phyloP scores from a whole-genome alignment of 37 sponge, comb jelly and placozoan species.

The Cliona cf. orientalis region DNA sequence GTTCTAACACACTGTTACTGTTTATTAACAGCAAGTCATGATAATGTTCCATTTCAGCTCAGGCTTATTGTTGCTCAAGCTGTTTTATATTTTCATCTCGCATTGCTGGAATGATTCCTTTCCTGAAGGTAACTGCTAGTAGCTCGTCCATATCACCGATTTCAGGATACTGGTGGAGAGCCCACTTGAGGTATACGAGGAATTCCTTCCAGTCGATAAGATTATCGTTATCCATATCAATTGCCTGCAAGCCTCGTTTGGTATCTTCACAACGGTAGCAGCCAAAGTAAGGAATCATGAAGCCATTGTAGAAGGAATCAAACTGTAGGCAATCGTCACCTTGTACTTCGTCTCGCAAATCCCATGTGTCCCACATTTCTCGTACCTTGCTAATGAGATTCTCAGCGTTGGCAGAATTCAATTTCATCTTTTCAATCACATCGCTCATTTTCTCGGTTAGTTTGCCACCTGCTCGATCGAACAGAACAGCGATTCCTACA shows the following conservation, averaged over 20 bases:
- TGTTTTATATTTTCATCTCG: constrained; percentile 67
- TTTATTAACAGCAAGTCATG: no score
- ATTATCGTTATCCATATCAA: constrained; percentile 87
- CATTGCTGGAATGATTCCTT: constrained; percentile 91
- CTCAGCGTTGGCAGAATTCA: constrained; percentile 29
- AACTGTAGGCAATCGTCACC: constrained; percentile 70
- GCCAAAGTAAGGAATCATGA: constrained; percentile 92
- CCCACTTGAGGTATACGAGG: constrained; percentile 84
- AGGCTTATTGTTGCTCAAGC: no score
- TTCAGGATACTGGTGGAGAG: constrained; percentile 78
- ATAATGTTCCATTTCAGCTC: no score
- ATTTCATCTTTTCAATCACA: constrained; percentile 44
- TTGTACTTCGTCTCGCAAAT: constrained; percentile 43
- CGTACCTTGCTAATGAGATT: constrained; percentile 63
- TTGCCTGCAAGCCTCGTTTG: constrained; percentile 57
- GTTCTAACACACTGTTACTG: no score
- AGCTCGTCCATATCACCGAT: constrained; percentile 40
- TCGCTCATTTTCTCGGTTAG: constrained; percentile 65
- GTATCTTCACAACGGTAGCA: constrained; percentile 81
- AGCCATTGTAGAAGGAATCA: constrained; percentile 85
- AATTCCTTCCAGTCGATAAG: constrained; percentile 88
- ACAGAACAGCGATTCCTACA: constrained; percentile 70
- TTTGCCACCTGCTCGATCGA: constrained; percentile 85
- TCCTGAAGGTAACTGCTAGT: constrained; percentile 63
- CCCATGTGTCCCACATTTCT: constrained; percentile 77